Base-by-base conservation (phyloP, 1,140 invertebrate species). In the Hylyphantes graminicola region DNA sequence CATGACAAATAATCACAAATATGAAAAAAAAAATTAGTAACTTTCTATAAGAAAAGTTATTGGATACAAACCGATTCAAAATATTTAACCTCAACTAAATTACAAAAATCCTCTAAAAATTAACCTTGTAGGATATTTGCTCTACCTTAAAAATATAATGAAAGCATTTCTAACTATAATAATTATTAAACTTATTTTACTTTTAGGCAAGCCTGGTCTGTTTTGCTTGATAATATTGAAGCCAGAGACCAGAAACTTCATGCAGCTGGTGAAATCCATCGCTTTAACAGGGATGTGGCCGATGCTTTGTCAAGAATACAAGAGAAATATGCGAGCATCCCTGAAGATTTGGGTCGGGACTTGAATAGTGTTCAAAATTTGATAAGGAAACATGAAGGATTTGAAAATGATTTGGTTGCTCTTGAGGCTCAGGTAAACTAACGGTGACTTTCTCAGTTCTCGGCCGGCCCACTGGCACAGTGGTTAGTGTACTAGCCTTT, bases 261-360 rank as follows among this genome's bases (percentile, higher is more conserved):
- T 87, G 97, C 96, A 0, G 97, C 97, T 8, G 97, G 96, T 19
- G 96, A 98, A 90, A 97, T 99, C 86, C 97, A 99, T 90, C 92
- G 96, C 59, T 99, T 98, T 92, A 97, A 99, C 90, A 93, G 97
- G 35, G 97, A 99, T 89, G 96, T 97, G 0, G 95, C 95, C 9
- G 97, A 99, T 88, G 95, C 97, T 7, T 90, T 97, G 2, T 95
- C 95, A 12, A 92, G 97, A 50, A 97, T 98, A 54, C 94, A 95
- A 87, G 95, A 96, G 88, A 97, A 98, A 89, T 93, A 94, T 86
- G 93, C 94, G 5, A 94, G 93, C 7, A 92, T 97, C 54, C 94
- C 95, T 9, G 94, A 95, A 12, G 96, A 97, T 88, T 89, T 96
- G 7, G 96, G 96, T 7, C 90, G 95, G 64, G 96, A 98, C 90